These are phyloP conservation scores for Morpho deidamia DNA, from an alignment of 2,888 invertebrate genomes.

Conservation along the genomic window DNA sequence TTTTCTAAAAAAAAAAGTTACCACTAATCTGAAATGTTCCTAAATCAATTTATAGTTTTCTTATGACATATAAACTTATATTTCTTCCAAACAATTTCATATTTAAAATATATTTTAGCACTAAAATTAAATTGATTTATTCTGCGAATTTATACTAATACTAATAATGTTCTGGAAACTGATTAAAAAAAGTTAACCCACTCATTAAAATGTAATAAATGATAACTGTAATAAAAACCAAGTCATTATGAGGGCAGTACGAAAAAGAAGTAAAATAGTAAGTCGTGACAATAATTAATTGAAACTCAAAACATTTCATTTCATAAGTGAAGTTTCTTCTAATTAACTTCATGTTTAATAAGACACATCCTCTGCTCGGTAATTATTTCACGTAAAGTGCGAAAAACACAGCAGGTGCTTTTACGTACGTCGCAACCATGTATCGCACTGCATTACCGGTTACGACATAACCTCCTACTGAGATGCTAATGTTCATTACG, in stretches of 20 bases:
- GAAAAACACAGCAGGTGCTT: conserved; percentile 20
- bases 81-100: no score
- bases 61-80: not conserved
- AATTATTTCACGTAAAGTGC: conserved; percentile 17
- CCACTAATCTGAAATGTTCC: not conserved
- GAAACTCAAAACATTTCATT: not conserved
- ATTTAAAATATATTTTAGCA: no score
- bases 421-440: conserved; percentile 10
- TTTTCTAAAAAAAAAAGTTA: not conserved
- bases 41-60: not conserved
- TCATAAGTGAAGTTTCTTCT: not conserved
- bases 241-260: not conserved
- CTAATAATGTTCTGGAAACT: no score
- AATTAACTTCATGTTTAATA: not conserved
- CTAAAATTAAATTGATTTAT: no score
- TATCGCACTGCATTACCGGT: conserved; percentile 7
- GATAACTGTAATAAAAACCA: not conserved
- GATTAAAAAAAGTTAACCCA: no score
- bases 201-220: not conserved
- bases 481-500: conserved; percentile 9
- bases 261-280: not conserved
- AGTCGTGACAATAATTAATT: not conserved
- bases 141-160: no score
- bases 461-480: conserved; percentile 12
- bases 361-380: not conserved